Percentiles rank a stretch among this genome's conserved stretches.
These are phyloP conservation scores for Ailurus styani DNA, from an alignment of 2,113 vertebrate genomes.

Conservation along the genomic window DNA sequence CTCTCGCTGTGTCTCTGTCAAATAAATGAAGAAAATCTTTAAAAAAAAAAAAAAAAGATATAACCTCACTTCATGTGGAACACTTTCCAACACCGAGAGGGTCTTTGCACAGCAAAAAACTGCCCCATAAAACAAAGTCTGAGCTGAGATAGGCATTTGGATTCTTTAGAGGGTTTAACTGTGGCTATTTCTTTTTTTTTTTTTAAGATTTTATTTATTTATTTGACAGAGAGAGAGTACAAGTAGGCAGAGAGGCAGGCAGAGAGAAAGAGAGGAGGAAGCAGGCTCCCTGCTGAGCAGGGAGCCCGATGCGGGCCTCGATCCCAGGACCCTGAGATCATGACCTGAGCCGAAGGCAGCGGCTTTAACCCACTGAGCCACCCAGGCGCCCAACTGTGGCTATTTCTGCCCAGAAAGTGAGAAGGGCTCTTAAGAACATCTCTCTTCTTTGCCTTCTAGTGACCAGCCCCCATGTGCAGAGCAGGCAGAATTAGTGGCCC, in stretches of 20 bases:
- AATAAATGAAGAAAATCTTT: too few species aligned
- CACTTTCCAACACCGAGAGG: neutral
- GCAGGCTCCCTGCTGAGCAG: too few species aligned
- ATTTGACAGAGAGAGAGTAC: too few species aligned
- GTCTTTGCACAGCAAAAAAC: neutral
- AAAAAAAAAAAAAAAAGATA: neutral
- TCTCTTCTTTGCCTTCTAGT: neutral
- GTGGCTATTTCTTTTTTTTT: neutral
- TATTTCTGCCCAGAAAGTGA: neutral
- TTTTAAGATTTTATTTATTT: too few species aligned
- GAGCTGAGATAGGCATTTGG: neutral
- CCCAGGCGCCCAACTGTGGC: too few species aligned
- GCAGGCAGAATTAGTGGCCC: neutral
- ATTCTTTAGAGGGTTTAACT: neutral
- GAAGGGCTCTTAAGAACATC: neutral
- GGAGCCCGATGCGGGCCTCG: too few species aligned
- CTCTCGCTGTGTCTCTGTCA: too few species aligned
- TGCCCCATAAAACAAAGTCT: neutral
- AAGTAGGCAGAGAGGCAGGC: too few species aligned
- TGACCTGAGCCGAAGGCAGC: too few species aligned
- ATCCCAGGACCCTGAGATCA: too few species aligned
- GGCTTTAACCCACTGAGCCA: too few species aligned
- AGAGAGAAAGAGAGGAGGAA: too few species aligned
- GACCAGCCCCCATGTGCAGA: neutral
- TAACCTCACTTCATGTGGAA: neutral